Evolutionary conservation across 1,140 invertebrate genomes (phyloP), one percentile per base, ranked within the genome.

Genomic region (Penaeus vannamei): DNA sequence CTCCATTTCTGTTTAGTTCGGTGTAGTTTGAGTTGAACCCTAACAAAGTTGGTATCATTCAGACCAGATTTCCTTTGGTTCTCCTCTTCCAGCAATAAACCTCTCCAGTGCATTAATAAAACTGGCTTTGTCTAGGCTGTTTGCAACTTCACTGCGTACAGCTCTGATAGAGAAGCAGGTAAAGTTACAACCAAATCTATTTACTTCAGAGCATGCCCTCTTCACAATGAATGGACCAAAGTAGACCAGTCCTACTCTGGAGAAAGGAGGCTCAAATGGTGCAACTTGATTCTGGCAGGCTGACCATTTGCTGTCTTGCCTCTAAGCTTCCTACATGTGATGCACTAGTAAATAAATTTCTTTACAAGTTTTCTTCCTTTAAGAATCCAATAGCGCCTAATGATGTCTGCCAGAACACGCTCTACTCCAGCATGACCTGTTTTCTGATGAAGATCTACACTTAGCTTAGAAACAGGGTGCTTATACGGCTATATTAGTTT

Each of bases 1-100:
- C 36, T 81, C n/a, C 79, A 42, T 29, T 81, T 17, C 23, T 81
- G n/a, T 5, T n/a, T 81, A 23, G n/a, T 26, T 10, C 26, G 36
- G 23, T 8, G 2, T 10, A 84, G 26, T 26, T 84, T 26, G 23
- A n/a, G 46, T 19, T 87, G 46, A 3, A 4, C 85, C 23, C 76
- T 8, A 32, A 62, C 12, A 20, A 87, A 82, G 61, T 82, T 87
- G 46, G 85, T 87, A 23, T n/a, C 76, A 64, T 81, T 81, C 85
- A n/a, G 66, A 59, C 42, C 36, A 36, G 19, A 87, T 53, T 17
- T 64, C 2, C 2, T 46, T 42, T 19, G 79, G 76, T 8, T 36
- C 14, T 32, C 2, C 76, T 61, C 85, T 60, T 32, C 85, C 60
- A n/a, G 29, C 23, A 7, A 79, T 32, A 46, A 87, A 80, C 23